Base-by-base conservation (phyloP, 2,797 vertebrate genomes). In the Halcyon chelicuti region DNA sequence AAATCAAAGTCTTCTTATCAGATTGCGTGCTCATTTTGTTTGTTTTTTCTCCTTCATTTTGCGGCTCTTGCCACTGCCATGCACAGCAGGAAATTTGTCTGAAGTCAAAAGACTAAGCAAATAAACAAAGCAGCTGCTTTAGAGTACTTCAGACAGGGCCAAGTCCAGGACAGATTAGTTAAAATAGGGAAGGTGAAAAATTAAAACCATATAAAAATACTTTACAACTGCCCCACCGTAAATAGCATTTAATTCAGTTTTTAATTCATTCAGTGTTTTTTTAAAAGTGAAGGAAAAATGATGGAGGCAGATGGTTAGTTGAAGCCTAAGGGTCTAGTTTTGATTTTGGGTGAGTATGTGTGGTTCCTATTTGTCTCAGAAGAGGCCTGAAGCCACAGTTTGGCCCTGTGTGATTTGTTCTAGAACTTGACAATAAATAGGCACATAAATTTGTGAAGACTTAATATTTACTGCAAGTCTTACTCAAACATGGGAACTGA, bases 31-130 rank as follows among this genome's bases (percentile, higher is more conserved):
- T 97, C n/a, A 62, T 94, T 86, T 66, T 44, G 8, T 88, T 97
- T 96, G 79, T 29, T 97, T 96, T 96, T 85, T 8, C 9, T 77
- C 87, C 52, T 81, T 67, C 26, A 4, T 86, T 94, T 80, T 75
- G 60, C 67, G 74, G 1, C 54, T 55, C 20, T 39, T 74, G 21
- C 75, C 95, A 71, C 60, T 28, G 6, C 35, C 5, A 26, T 35
- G 62, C 93, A 93, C 84, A 95, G 77, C 63, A 55, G 91, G 96
- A 61, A 66, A 78, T 82, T 33, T 57, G 95, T 55, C 75, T 79
- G 75, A 86, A 97, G 77, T 58, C 73, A 86, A 93, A 92, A 52
- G 60, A 84, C 73, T 91, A 70, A 92, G 37, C 26, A 97, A 96
- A 96, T 74, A 97, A 96, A 95, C 70, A 88, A 74, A 91, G 28